Evolutionary conservation across 2,888 invertebrate genomes (phyloP).

Genomic region (Leptinotarsa rubiginosa): DNA sequence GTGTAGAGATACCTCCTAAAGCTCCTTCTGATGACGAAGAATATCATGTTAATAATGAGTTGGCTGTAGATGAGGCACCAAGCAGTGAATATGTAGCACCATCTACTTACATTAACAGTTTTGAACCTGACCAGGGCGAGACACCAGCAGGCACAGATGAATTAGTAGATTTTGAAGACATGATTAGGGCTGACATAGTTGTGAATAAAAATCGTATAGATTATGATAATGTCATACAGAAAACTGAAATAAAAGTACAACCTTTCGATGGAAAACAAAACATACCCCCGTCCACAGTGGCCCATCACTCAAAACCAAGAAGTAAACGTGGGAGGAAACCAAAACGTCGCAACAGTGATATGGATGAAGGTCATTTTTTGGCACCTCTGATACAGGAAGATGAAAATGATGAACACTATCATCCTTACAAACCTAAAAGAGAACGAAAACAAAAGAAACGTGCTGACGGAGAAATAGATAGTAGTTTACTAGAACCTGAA

Average conservation of each 20-base stretch:
- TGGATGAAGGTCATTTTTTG: constrained; percentile 41
- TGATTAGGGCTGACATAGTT: constrained; percentile 59
- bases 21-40: constrained; percentile 54
- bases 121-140: constrained; percentile 37
- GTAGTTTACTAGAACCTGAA: constrained; percentile 43
- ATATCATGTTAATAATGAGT: constrained; percentile 52
- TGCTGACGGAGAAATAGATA: constrained; percentile 44
- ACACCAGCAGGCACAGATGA: constrained; percentile 47
- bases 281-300: background rate
- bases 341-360: constrained; percentile 35
- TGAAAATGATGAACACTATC: constrained; percentile 45
- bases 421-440: constrained; percentile 40
- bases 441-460: constrained; percentile 42
- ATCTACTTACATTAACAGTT: constrained; percentile 31
- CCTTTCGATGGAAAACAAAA: constrained; percentile 31
- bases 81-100: constrained; percentile 32
- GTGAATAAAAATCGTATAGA: constrained; percentile 57
- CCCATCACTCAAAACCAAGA: constrained; percentile 25
- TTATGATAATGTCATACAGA: constrained; percentile 57
- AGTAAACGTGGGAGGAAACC: constrained; percentile 43
- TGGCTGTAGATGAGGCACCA: constrained; percentile 37
- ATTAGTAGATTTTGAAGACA: constrained; percentile 59
- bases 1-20: constrained; percentile 42
- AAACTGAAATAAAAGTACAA: constrained; percentile 54
- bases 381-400: constrained; percentile 44